Evolutionary conservation across 1,140 invertebrate genomes (phyloP).

Genomic region (Drosophila subpulchrella): DNA sequence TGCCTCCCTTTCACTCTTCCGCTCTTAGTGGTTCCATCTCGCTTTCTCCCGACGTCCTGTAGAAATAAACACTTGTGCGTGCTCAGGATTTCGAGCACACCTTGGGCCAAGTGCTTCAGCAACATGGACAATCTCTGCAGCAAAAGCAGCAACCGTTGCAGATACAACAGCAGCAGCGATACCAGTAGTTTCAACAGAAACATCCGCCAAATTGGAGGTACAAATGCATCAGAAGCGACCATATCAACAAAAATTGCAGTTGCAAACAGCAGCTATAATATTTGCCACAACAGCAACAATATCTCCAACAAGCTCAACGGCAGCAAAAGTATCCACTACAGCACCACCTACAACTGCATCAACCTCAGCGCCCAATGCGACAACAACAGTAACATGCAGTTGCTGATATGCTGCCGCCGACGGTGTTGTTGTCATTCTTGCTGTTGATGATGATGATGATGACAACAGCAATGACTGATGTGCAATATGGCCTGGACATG

Average conservation of each 20-base stretch:
- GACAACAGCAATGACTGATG: conserved; percentile 55
- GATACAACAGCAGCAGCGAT: neutral
- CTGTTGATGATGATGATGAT: conserved; percentile 68
- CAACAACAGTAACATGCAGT: conserved; percentile 54
- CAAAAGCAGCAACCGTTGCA: neutral
- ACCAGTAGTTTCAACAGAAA: neutral
- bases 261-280: neutral
- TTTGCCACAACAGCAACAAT: neutral
- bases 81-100: conserved; percentile 27
- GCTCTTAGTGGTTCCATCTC: neutral
- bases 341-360: neutral
- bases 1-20: neutral
- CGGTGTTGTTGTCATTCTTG: conserved; percentile 26
- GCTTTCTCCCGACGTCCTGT: conserved; percentile 6
- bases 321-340: no score
- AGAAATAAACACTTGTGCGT: conserved; percentile 74
- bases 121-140: conserved; percentile 14
- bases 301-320: neutral
- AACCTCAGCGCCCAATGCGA: neutral
- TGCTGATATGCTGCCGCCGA: conserved; percentile 31
- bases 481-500: conserved; percentile 1
- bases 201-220: neutral
- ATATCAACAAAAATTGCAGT: neutral
- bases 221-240: neutral
- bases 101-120: conserved; percentile 64